phyloP scores from a whole-genome alignment of 2,113 vertebrate genomes.

The Takifugu flavidus region DNA sequence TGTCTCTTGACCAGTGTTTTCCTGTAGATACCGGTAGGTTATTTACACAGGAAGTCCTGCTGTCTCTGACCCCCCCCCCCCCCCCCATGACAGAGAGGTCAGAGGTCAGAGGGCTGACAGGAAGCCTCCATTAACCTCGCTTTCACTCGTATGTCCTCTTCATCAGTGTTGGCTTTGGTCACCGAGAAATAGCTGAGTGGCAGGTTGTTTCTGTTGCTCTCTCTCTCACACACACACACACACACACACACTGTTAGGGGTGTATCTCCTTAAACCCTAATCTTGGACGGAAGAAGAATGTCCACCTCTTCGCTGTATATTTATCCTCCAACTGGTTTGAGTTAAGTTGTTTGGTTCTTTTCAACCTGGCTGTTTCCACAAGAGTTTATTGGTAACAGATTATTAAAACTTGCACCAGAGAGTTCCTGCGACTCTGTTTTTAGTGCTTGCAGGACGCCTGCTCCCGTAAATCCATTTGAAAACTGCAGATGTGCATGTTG shows the following conservation, averaged over 20 bases:
- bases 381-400: background rate
- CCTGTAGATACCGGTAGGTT: too few relatives aligned
- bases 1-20: too few relatives aligned
- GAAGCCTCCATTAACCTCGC: conserved; percentile 20
- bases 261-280: background rate
- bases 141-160: background rate
- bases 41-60: too few relatives aligned
- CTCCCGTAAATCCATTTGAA: background rate
- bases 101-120: conserved; percentile 27
- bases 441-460: background rate
- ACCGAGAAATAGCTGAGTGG: conserved; percentile 31
- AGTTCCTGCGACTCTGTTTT: background rate
- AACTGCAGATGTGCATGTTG: background rate
- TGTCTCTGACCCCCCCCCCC: too few relatives aligned
- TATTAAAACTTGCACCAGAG: background rate
- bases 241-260: background rate
- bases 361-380: background rate
- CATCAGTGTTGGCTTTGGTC: conserved; percentile 18
- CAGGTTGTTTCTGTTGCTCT: conserved; percentile 23
- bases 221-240: background rate
- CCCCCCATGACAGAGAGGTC: too few relatives aligned
- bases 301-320: background rate
- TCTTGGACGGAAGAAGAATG: background rate
- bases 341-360: background rate
- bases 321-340: background rate